Conservation (phyloP, 1,140 invertebrate species). For the Sipha flava region DNA sequence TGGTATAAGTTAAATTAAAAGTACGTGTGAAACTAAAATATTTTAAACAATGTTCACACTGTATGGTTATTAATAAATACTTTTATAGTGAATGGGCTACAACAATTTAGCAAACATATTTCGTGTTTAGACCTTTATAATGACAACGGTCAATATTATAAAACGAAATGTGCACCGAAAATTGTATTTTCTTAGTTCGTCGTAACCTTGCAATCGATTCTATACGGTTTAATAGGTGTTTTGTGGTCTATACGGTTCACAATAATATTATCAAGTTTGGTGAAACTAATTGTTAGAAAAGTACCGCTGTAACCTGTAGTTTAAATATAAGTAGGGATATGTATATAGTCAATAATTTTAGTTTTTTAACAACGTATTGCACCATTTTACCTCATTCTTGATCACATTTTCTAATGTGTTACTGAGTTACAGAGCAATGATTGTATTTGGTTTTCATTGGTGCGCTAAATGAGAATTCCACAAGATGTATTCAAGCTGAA, state of each 20-base stretch:
- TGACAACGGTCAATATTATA: not conserved
- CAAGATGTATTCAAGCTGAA: not conserved
- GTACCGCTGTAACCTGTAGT: not conserved
- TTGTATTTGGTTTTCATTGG: not conserved
- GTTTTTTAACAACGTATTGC: not conserved
- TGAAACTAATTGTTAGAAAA: not conserved
- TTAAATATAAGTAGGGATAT: not conserved
- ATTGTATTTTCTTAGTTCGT: not conserved
- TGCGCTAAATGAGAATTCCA: not conserved
- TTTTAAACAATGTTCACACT: not conserved
- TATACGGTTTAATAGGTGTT: not conserved
- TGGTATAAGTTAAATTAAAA: too few species aligned
- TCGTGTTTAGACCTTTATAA: not conserved
- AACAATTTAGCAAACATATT: not conserved
- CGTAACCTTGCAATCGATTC: not conserved
- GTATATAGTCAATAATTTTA: not conserved
- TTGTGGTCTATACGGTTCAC: not conserved
- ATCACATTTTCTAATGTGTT: not conserved
- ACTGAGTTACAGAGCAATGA: not conserved
- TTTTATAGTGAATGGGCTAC: not conserved
- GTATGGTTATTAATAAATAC: not conserved
- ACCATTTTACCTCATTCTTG: not conserved
- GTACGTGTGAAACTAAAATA: too few species aligned
- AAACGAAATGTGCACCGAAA: not conserved
- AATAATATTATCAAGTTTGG: not conserved